Evolutionary conservation across 2,113 vertebrate species (phyloP), one percentile per base, ranked within the genome.

Genomic region (Ciconia stormi): DNA sequence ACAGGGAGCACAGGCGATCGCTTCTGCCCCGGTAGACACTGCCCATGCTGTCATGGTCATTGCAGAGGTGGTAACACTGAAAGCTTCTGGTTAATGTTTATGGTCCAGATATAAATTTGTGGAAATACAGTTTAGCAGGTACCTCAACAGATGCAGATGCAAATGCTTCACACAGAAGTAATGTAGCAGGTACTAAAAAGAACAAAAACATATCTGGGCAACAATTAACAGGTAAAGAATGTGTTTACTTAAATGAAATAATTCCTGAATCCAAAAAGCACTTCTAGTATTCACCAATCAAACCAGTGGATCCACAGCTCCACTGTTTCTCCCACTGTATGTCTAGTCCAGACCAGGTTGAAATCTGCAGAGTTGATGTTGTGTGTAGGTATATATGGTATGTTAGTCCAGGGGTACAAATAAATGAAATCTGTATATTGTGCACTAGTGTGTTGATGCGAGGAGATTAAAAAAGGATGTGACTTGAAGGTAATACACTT

Each of bases 1-100:
- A 58, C 19, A 36, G 17, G 26, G 44, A 65, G 44, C 19, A 52
- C 1, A 1, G 9, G 5, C 0, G 5, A n/a, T 20, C 1, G 1
- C 18, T 69, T 80, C 15, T 67, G 44, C 22, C 12, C 44, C 65
- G 49, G 29, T 15, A 52, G 34, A 34, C 46, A 11, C 36, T 58
- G 42, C 19, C 20, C 12, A 4, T 5, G 29, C 27, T 44, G 23
- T 47, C 26, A 44, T 56, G 27, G 32, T 55, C 52, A 29, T 18
- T 55, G 29, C 49, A 58, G 55, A 50, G 27, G 22, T 53, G 11
- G 18, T 63, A 65, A 46, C 18, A 29, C 38, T 47, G 22, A 76
- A 49, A 72, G n/a, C 8, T 12, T 40, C 29, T 22, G 26, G 7
- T 58, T 56, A 46, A 23, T 19, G 34, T 34, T 74, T 32, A 34